Conservation (phyloP, 2,113 vertebrate genomes). For the Amia ocellicauda region DNA sequence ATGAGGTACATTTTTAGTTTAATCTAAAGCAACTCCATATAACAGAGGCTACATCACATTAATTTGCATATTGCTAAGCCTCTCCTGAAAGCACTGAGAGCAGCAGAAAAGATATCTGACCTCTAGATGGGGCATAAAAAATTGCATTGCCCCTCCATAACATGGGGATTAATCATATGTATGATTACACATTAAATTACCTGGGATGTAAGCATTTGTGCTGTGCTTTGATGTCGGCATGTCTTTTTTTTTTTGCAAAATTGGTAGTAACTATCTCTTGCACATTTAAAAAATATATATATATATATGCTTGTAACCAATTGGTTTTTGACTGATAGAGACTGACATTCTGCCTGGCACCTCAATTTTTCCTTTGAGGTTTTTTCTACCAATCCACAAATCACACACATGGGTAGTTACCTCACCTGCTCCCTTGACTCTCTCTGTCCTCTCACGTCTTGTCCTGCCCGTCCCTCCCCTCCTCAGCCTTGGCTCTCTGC, state of each 20-base stretch:
- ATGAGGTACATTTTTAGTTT: conserved; percentile 40
- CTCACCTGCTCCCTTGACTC: too few species aligned
- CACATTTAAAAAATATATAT: conserved; percentile 25
- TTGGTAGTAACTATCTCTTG: conserved; percentile 29
- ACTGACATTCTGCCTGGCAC: conserved; percentile 61
- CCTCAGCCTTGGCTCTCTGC: too few species aligned
- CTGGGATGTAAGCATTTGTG: conserved; percentile 32
- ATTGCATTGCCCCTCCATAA: conserved; percentile 45
- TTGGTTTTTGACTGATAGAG: conserved; percentile 63
- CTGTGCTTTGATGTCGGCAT: conserved; percentile 43
- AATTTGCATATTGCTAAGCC: conserved; percentile 48
- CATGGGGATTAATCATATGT: conserved; percentile 50
- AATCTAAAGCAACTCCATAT: conserved; percentile 38
- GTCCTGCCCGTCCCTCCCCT: too few species aligned
- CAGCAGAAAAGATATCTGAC: conserved; percentile 51
- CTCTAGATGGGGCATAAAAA: conserved; percentile 45
- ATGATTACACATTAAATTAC: conserved; percentile 51
- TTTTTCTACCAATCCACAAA: neutral
- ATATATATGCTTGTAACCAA: conserved; percentile 62
- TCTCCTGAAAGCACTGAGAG: conserved; percentile 39
- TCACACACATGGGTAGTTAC: neutral
- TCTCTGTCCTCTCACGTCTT: too few species aligned
- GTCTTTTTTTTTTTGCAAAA: conserved; percentile 31
- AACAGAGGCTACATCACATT: conserved; percentile 29
- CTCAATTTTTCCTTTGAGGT: neutral